Base-by-base conservation (phyloP, 2,113 vertebrate species). In the Cinclus mexicanus region DNA sequence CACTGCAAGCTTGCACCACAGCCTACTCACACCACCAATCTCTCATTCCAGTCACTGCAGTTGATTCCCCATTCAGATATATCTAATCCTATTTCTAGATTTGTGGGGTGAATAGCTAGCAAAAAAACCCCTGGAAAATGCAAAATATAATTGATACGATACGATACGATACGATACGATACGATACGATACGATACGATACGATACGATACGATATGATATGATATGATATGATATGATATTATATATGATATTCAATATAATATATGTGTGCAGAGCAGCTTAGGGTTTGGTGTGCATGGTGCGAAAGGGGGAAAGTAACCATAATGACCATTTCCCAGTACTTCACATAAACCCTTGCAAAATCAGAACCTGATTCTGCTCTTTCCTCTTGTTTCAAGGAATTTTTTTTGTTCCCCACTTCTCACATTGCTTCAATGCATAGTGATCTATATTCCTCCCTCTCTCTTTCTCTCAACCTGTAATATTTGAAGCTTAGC, bases 1-100 rank as follows among this genome's bases (percentile, higher is more conserved):
- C 46, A 15, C 55, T 70, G 46, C 29, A 41, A 35, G 25, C 22
- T 76, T 46, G 24, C 10, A 5, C 59, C 28, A 1, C 9, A 81
- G 12, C 28, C 57, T 37, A 1, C 24, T 15, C 9, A 9, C 3
- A 1, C 8, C 12, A 14, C 41, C 8, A 39, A 6, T 11, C 22
- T 59, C 61, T 64, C n/a, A 10, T n/a, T 59, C 13, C 29, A 18
- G 31, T 25, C 29, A 23, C 8, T 29, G 4, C 10, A 6, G 24
- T 20, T 19, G 10, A 13, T 53, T 49, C 5, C 1, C 29, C 9
- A 7, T 8, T 17, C 39, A 33, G 35, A 12, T 12, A 6, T 26
- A 20, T 24, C 49, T 44, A 65, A 35, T 13, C 16, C 46, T 24
- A 10, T 11, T 67, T 31, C 52, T 52, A 55, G 29, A 11, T 14